A percentile compares a stretch with the other conserved stretches of the same genome.
Conservation (phyloP, 2,888 invertebrate genomes). For the Boloria selene region DNA sequence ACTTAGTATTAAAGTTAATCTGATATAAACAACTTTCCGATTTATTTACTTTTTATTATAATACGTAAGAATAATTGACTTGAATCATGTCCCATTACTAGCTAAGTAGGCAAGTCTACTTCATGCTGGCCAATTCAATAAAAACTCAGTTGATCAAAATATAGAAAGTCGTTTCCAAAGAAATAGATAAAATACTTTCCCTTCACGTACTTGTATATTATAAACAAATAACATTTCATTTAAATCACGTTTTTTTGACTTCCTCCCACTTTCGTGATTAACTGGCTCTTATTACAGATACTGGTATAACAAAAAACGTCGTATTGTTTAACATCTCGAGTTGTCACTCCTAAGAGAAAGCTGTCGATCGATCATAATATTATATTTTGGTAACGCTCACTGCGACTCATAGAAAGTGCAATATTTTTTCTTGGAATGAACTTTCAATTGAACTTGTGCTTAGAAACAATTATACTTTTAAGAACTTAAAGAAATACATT, state of each 20-base stretch:
- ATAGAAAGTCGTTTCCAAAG: background rate
- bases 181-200: constrained; percentile 9
- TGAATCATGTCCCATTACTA: no score
- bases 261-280: constrained; percentile 35
- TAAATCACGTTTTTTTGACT: constrained; percentile 21
- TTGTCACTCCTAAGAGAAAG: constrained; percentile 43
- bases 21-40: no score
- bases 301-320: constrained; percentile 30
- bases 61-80: no score
- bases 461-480: background rate
- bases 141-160: background rate
- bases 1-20: no score
- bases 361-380: constrained; percentile 38
- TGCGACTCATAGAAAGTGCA: constrained; percentile 53
- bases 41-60: no score
- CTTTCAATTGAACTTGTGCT: constrained; percentile 15
- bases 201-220: constrained; percentile 5
- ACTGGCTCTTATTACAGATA: constrained; percentile 25
- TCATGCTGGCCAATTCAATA: background rate
- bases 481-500: background rate
- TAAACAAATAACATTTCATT: constrained; percentile 22
- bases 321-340: constrained; percentile 36
- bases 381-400: constrained; percentile 50
- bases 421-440: constrained; percentile 18
- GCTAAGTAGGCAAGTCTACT: no score